Percentiles rank a stretch among this genome's conserved stretches.
These are phyloP conservation scores for Marmota monax DNA, from an alignment of 2,113 vertebrate genomes.

Conservation along the genomic window DNA sequence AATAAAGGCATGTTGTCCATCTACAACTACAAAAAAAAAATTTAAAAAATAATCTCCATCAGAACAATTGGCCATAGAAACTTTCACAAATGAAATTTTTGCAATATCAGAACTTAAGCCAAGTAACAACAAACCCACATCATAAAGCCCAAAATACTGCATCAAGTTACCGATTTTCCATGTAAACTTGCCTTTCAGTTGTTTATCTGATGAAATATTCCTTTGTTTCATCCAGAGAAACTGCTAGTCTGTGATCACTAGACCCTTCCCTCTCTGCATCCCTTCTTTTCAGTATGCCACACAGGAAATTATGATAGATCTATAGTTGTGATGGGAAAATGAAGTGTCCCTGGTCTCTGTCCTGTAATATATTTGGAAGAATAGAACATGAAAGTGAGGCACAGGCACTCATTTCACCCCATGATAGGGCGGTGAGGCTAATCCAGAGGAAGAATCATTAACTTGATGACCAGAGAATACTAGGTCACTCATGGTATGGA, in stretches of 20 bases:
- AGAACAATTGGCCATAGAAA: constrained; percentile 62
- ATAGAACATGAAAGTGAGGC: background rate
- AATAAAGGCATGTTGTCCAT: too few species aligned
- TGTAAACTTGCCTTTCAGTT: constrained; percentile 55
- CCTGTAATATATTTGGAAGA: background rate
- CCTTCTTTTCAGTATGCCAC: background rate
- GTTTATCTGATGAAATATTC: constrained; percentile 64
- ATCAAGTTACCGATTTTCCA: constrained; percentile 55
- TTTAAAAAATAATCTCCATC: background rate
- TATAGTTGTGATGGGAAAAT: background rate
- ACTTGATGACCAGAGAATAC: background rate
- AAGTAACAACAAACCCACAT: constrained; percentile 55
- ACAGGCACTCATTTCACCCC: background rate
- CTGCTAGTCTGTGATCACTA: background rate
- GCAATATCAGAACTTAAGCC: constrained; percentile 56
- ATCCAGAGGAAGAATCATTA: background rate
- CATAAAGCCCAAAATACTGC: constrained; percentile 32
- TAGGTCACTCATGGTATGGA: background rate
- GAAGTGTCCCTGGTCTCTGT: background rate
- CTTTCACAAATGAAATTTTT: constrained; percentile 44
- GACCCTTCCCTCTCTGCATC: too few species aligned
- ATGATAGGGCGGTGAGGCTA: background rate
- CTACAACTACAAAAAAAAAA: too few species aligned
- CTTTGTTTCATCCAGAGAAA: constrained; percentile 44
- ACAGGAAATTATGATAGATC: background rate